Conservation (phyloP, 2,113 vertebrate species). For the Pituophis catenifer region DNA sequence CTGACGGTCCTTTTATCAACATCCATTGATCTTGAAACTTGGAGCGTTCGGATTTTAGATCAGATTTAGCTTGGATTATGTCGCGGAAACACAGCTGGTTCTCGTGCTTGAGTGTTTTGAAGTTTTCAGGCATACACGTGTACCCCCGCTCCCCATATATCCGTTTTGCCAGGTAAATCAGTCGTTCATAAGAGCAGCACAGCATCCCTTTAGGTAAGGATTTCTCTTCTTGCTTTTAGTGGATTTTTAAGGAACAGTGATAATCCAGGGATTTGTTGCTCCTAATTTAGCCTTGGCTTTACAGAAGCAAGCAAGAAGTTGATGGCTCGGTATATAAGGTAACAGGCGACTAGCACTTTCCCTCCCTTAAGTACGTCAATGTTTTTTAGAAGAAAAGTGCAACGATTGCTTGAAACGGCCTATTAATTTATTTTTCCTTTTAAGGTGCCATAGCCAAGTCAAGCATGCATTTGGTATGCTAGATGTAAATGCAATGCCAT, state of each 20-base stretch:
- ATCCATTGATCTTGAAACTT: neutral
- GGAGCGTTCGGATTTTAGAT: neutral
- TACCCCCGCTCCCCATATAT: neutral
- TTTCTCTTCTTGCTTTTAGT: neutral
- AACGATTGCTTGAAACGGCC: neutral
- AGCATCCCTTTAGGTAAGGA: neutral
- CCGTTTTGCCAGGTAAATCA: slow-evolving; percentile 16
- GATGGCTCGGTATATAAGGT: neutral
- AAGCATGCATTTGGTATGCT: neutral
- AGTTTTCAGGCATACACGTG: neutral
- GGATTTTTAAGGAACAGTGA: neutral
- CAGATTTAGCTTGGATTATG: neutral
- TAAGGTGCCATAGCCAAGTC: neutral
- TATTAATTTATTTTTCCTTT: no score
- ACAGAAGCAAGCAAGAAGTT: neutral
- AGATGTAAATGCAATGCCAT: neutral
- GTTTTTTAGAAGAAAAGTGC: neutral
- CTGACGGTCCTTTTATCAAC: neutral
- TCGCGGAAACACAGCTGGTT: neutral
- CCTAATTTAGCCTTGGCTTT: neutral
- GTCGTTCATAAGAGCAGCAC: neutral
- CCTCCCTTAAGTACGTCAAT: slow-evolving; percentile 1
- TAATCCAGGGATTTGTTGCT: neutral
- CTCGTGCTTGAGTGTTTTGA: neutral
- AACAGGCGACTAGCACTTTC: no score